A percentile compares a stretch with the other conserved stretches of the same genome.
Evolutionary conservation across 2,888 invertebrate species (phyloP).

Genomic region (Antitype chi): DNA sequence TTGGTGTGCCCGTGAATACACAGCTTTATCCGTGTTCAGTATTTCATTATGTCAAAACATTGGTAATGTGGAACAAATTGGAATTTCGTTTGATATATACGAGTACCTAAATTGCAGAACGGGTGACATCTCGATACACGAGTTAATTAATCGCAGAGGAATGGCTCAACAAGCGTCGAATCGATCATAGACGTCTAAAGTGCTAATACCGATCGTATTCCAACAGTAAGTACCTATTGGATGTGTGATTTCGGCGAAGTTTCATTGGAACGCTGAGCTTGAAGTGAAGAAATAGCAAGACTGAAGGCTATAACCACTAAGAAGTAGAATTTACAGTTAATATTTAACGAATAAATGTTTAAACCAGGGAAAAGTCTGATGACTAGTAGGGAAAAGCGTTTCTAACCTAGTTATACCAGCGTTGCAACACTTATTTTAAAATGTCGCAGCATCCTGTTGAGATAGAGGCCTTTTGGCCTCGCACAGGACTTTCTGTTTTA

Average conservation of each 20-base stretch:
- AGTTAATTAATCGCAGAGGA: constrained; percentile 51
- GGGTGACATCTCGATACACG: constrained; percentile 39
- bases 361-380: neutral
- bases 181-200: constrained; percentile 50
- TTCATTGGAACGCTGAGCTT: constrained; percentile 8
- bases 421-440: no score
- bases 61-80: constrained; percentile 30
- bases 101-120: constrained; percentile 10
- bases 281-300: neutral
- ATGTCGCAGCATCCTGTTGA: no score
- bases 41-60: constrained; percentile 41
- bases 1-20: neutral
- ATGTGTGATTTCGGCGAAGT: constrained; percentile 31
- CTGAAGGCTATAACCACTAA: neutral
- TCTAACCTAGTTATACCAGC: no score
- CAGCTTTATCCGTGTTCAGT: constrained; percentile 3
- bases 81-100: constrained; percentile 14
- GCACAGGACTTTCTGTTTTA: no score
- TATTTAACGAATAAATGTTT: neutral
- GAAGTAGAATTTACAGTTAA: neutral
- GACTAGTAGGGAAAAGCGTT: neutral
- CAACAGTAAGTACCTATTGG: constrained; percentile 1
- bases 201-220: constrained; percentile 25
- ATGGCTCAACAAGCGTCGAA: constrained; percentile 41
- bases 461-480: no score